A percentile compares a stretch with the other conserved stretches of the same genome.
phyloP scores from a whole-genome alignment of 2,797 vertebrate genomes.

The Nothura maculosa region DNA sequence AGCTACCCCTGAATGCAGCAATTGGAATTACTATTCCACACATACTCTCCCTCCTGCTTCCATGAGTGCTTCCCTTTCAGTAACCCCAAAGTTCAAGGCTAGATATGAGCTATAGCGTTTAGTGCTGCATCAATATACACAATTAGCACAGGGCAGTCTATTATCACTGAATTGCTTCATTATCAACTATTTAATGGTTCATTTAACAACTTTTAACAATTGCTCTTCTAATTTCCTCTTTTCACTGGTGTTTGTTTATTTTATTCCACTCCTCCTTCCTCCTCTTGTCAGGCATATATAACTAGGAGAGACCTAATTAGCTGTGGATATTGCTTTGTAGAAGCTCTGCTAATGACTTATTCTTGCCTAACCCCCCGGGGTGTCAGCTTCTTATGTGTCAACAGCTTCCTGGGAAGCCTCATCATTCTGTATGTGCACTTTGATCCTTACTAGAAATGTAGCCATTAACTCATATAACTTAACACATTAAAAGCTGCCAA shows the following conservation, averaged over 20 bases:
- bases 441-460: constrained; percentile 57
- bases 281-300: constrained; percentile 56
- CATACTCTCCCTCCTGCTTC: not conserved
- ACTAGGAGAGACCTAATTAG: constrained; percentile 69
- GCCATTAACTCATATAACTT: constrained; percentile 11
- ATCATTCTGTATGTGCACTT: constrained; percentile 35
- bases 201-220: constrained; percentile 63
- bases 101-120: constrained; percentile 41
- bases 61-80: not conserved
- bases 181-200: constrained; percentile 71
- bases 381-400: constrained; percentile 10
- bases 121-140: constrained; percentile 10
- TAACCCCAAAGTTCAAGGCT: constrained; percentile 32
- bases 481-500: constrained; percentile 37
- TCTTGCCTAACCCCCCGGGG: constrained; percentile 16
- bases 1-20: not conserved
- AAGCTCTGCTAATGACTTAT: constrained; percentile 24
- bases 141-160: constrained; percentile 33
- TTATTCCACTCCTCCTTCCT: constrained; percentile 41
- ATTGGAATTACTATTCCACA: not conserved
- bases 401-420: constrained; percentile 9
- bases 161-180: constrained; percentile 45
- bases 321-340: constrained; percentile 38
- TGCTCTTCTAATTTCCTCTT: constrained; percentile 60
- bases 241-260: constrained; percentile 61